Evolutionary conservation across 2,797 vertebrate genomes (phyloP).

Genomic region (Steatocranus sp.): DNA sequence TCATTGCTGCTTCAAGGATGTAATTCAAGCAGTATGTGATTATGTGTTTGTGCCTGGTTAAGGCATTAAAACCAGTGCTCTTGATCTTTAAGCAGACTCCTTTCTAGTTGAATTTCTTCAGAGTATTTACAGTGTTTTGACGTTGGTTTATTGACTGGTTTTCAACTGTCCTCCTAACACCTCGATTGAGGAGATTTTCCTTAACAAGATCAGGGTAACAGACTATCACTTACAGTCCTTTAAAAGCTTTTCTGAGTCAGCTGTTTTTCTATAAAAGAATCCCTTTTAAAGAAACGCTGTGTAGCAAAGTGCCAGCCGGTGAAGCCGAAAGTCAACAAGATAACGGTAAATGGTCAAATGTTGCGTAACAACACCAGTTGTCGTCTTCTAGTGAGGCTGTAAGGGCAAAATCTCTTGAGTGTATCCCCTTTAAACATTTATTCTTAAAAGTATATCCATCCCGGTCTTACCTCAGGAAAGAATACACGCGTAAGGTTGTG

Average conservation of each 20-base stretch:
- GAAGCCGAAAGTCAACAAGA: not conserved
- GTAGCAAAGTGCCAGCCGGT: not conserved
- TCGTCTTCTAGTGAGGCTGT: not conserved
- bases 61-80: not conserved
- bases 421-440: not conserved
- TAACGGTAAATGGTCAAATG: not conserved
- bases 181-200: constrained; percentile 42
- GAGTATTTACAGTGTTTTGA: constrained; percentile 4
- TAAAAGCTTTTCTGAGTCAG: constrained; percentile 35
- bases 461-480: not conserved
- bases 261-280: constrained; percentile 17
- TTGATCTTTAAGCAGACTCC: not conserved
- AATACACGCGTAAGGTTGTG: not conserved
- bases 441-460: not conserved
- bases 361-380: not conserved
- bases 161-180: constrained; percentile 12
- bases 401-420: not conserved
- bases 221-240: constrained; percentile 30
- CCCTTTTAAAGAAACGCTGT: not conserved
- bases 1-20: not conserved
- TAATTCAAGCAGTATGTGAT: not conserved
- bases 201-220: constrained; percentile 63
- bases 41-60: not conserved
- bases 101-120: not conserved
- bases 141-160: not conserved